A percentile compares a stretch with the other conserved stretches of the same genome.
Conservation (phyloP, 2,113 vertebrate genomes). For the Elgaria multicarinata region DNA sequence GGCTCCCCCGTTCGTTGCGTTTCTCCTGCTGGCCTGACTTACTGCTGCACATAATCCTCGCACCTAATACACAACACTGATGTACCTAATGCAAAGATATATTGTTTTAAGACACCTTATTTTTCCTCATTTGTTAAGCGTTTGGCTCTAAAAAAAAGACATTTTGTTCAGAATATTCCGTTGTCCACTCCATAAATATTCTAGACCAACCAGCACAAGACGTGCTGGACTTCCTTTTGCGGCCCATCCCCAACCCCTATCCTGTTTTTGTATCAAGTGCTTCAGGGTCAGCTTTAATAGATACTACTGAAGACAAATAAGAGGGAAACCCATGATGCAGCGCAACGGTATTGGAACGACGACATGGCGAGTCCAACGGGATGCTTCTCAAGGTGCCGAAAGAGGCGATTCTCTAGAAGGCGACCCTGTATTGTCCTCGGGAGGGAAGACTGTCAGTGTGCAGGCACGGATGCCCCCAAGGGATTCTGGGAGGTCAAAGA, state of each 20-base stretch:
- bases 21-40: slow-evolving; percentile 27
- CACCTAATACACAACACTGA: slow-evolving; percentile 56
- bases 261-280: slow-evolving; percentile 48
- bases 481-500: slow-evolving; percentile 98
- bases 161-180: slow-evolving; percentile 6
- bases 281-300: slow-evolving; percentile 67
- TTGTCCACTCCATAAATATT: slow-evolving; percentile 65
- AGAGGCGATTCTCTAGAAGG: slow-evolving; percentile 96
- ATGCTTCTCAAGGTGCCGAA: slow-evolving; percentile 88
- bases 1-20: not conserved
- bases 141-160: slow-evolving; percentile 55
- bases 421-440: slow-evolving; percentile 92
- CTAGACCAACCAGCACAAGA: slow-evolving; percentile 72
- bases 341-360: slow-evolving; percentile 83
- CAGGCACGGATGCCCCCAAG: slow-evolving; percentile 98
- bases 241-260: not conserved
- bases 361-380: slow-evolving; percentile 56
- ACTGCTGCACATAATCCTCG: slow-evolving; percentile 51
- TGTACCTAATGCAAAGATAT: slow-evolving; percentile 60
- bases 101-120: slow-evolving; percentile 20
- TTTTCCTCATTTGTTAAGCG: slow-evolving; percentile 56
- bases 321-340: slow-evolving; percentile 78
- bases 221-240: slow-evolving; percentile 43
- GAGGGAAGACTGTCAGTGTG: slow-evolving; percentile 96
- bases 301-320: slow-evolving; percentile 67